Conservation (phyloP, 2,888 invertebrate genomes). For the Tenodera sinensis region DNA sequence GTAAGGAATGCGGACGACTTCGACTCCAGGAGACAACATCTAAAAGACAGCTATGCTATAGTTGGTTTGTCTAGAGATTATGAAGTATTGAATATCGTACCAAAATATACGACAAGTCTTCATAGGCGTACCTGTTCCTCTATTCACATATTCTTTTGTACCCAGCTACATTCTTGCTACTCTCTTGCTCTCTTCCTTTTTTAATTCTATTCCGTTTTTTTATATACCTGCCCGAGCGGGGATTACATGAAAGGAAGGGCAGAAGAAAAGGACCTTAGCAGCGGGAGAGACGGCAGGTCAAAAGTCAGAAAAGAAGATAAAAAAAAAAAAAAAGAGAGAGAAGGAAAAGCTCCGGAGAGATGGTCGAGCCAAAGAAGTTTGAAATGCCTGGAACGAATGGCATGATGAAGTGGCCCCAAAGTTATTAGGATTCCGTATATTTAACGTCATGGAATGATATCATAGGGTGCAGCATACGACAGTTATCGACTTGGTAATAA, state of each 20-base stretch:
- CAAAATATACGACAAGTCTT: background rate
- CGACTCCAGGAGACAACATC: background rate
- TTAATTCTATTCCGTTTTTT: background rate
- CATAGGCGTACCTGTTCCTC: background rate
- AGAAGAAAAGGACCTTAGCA: background rate
- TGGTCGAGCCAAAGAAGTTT: background rate
- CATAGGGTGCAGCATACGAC: background rate
- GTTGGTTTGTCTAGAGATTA: background rate
- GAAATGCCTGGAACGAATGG: background rate
- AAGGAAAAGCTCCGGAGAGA: background rate
- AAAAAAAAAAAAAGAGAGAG: too few relatives aligned
- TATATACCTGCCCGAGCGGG: background rate
- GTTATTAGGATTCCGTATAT: background rate
- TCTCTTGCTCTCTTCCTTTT: background rate
- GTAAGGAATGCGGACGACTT: background rate
- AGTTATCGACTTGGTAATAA: background rate
- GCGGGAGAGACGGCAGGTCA: slow-evolving; percentile 1
- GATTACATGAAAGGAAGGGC: background rate
- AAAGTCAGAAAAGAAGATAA: background rate
- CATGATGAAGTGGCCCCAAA: background rate
- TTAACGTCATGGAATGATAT: background rate
- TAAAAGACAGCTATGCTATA: background rate
- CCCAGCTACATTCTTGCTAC: background rate
- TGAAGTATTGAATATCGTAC: background rate
- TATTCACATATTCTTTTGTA: background rate